Percentiles rank a stretch among this genome's conserved stretches.
Conservation (phyloP, 2,113 vertebrate genomes). For the Ursus arctos region DNA sequence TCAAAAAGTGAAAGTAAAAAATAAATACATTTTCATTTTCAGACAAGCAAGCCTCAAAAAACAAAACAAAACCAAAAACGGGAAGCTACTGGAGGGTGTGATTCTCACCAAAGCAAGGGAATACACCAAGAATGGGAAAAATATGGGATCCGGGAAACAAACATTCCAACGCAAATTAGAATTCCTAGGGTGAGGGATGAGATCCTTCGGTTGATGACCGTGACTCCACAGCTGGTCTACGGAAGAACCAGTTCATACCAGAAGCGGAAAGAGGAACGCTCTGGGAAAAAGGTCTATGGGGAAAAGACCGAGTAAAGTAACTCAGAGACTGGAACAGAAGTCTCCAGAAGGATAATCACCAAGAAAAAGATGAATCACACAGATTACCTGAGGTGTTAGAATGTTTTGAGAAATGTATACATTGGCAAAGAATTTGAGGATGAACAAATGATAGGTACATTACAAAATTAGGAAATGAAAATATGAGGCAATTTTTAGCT, state of each 20-base stretch:
- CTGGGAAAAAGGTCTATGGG: background rate
- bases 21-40: background rate
- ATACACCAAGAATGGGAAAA: background rate
- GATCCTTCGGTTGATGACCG: background rate
- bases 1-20: background rate
- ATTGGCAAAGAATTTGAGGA: background rate
- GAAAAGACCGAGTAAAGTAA: background rate
- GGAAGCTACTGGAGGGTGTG: background rate
- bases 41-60: background rate
- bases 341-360: background rate
- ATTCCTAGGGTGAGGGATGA: background rate
- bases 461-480: background rate
- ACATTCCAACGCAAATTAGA: background rate
- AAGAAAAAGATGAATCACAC: slow-evolving; percentile 7
- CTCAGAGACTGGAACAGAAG: background rate
- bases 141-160: background rate
- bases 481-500: background rate
- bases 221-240: background rate
- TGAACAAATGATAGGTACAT: background rate
- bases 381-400: background rate
- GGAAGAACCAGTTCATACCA: background rate
- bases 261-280: background rate
- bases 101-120: background rate
- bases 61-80: background rate
- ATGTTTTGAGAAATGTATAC: background rate